These are phyloP conservation scores for Urocitellus parryii DNA, from an alignment of 2,113 vertebrate species.

Conservation along the genomic window DNA sequence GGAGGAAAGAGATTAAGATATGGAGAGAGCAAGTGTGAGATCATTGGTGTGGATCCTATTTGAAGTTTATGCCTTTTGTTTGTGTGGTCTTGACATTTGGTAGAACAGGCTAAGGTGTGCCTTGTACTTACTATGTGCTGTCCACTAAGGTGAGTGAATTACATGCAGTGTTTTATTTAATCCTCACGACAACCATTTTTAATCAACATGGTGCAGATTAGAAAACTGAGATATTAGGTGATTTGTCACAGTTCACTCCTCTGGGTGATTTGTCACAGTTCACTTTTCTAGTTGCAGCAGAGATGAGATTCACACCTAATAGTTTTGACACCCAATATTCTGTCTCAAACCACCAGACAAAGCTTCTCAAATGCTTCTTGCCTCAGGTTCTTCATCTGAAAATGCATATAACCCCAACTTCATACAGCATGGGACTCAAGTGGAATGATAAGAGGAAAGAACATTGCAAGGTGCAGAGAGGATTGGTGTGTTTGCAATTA, in stretches of 20 bases:
- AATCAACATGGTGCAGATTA: conserved; percentile 60
- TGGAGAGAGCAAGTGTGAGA: background rate
- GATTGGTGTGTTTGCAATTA: background rate
- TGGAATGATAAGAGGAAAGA: background rate
- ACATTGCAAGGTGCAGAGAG: background rate
- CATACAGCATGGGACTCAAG: background rate
- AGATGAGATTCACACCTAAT: background rate
- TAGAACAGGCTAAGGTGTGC: background rate
- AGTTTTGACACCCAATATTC: background rate
- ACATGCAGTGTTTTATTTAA: conserved; percentile 17
- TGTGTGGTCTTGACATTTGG: background rate
- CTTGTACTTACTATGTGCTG: background rate
- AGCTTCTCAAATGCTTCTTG: background rate
- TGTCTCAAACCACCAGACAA: background rate
- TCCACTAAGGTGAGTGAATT: conserved; percentile 29
- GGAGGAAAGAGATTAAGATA: background rate
- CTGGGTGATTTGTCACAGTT: background rate
- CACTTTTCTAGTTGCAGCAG: background rate
- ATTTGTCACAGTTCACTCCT: conserved; percentile 14
- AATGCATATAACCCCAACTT: background rate
- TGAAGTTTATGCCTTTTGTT: background rate
- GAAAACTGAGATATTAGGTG: conserved; percentile 38
- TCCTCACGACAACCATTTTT: conserved; percentile 21
- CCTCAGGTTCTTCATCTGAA: background rate
- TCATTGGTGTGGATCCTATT: background rate